A percentile compares a stretch with the other conserved stretches of the same genome.
Conservation (phyloP, 2,113 vertebrate genomes). For the Cathartes aura region DNA sequence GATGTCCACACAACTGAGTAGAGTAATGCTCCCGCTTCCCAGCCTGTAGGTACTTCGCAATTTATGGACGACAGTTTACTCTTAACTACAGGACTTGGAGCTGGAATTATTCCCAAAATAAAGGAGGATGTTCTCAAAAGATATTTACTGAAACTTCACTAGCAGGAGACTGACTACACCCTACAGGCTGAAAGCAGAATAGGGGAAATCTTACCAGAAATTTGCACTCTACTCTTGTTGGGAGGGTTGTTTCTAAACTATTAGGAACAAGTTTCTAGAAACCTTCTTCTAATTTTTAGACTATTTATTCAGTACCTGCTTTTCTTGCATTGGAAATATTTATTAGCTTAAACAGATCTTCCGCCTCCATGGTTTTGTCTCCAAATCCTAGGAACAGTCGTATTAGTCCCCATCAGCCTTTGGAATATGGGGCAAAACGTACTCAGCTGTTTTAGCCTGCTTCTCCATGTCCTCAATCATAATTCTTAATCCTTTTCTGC, state of each 20-base stretch:
- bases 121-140: neutral
- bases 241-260: neutral
- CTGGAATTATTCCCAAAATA: neutral
- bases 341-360: neutral
- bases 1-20: neutral
- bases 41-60: neutral
- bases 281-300: neutral
- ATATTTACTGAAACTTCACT: neutral
- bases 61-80: neutral
- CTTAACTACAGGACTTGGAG: neutral
- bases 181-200: neutral
- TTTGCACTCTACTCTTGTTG: neutral
- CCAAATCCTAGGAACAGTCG: neutral
- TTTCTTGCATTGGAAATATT: neutral
- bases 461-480: neutral
- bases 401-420: neutral
- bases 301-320: neutral
- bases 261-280: neutral
- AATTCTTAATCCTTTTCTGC: neutral
- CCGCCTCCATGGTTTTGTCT: neutral
- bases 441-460: neutral
- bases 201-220: neutral
- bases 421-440: neutral
- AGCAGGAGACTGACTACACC: neutral
- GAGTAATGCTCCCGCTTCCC: accelerated